Percentiles rank a stretch among this genome's conserved stretches.
Conservation (phyloP, 1,140 invertebrate genomes). For the Akabosia matsudoensis region DNA sequence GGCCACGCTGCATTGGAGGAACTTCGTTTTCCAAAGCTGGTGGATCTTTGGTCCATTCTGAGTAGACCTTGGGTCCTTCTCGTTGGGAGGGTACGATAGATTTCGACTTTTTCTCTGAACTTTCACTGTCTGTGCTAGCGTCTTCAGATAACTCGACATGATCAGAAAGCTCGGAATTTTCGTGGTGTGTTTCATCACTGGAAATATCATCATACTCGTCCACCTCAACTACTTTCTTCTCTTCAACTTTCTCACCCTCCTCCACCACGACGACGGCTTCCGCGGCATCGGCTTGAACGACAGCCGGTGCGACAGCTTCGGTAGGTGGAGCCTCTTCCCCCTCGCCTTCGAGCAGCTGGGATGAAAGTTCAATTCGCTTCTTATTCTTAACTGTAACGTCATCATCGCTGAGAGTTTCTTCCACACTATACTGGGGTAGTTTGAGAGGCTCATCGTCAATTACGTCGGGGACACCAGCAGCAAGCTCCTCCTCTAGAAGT, state of each 20-base stretch:
- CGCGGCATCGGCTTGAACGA: too few relatives aligned
- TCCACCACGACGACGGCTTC: too few relatives aligned
- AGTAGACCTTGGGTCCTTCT: conserved; percentile 10
- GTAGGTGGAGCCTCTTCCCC: too few relatives aligned
- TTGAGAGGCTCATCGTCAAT: not conserved
- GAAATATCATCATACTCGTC: conserved; percentile 23
- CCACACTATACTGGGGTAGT: not conserved
- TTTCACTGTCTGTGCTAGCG: conserved; percentile 9
- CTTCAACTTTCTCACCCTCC: not conserved
- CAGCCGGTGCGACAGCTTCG: too few relatives aligned
- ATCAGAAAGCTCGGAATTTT: conserved; percentile 17
- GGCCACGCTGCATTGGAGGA: conserved; percentile 20
- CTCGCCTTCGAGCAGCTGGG: too few relatives aligned
- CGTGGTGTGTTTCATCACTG: not conserved
- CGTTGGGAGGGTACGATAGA: not conserved
- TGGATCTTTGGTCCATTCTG: not conserved
- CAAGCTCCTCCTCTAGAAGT: not conserved
- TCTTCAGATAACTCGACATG: not conserved
- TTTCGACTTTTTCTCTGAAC: conserved; percentile 10
- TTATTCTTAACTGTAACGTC: not conserved
- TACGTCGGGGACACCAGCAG: not conserved
- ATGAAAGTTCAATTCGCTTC: too few relatives aligned
- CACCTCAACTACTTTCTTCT: not conserved
- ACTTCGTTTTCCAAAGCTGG: not conserved
- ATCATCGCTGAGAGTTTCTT: not conserved